Percentiles rank a stretch among this genome's conserved stretches.
Conservation (phyloP, 1,140 invertebrate species). For the Zelostemma sp. region DNA sequence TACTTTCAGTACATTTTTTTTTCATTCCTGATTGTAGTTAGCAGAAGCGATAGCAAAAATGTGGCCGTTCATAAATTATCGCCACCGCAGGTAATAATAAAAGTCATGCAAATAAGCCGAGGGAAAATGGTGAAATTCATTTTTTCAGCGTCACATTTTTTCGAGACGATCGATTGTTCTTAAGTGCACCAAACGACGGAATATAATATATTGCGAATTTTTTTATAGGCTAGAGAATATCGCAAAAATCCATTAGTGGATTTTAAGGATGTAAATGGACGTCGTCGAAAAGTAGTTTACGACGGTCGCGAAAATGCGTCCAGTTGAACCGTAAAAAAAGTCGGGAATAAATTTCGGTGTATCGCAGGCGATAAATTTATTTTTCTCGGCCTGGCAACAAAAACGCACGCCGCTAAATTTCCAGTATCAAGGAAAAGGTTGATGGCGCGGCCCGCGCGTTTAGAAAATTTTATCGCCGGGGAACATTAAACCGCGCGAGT, state of each 20-base stretch:
- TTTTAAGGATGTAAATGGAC: slow-evolving; percentile 28
- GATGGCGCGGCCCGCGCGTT: slow-evolving; percentile 22
- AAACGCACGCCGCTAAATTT: slow-evolving; percentile 29
- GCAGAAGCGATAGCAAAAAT: too few species aligned
- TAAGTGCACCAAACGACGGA: slow-evolving; percentile 12
- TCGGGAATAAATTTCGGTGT: slow-evolving; percentile 39
- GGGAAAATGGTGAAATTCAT: too few species aligned
- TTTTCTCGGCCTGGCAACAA: slow-evolving; percentile 31
- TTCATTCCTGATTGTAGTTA: too few species aligned
- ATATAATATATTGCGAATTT: slow-evolving; percentile 20
- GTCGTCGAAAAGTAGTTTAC: slow-evolving; percentile 41
- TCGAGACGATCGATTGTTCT: neutral
- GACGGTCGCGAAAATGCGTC: slow-evolving; percentile 39
- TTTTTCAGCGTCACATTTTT: neutral
- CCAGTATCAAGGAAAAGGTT: slow-evolving; percentile 35
- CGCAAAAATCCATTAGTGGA: slow-evolving; percentile 40
- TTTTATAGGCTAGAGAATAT: slow-evolving; percentile 25
- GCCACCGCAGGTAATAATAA: neutral
- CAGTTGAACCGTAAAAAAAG: slow-evolving; percentile 24
- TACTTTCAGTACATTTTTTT: too few species aligned
- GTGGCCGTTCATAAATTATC: too few species aligned
- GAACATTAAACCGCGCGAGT: slow-evolving; percentile 27
- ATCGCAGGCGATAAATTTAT: slow-evolving; percentile 42
- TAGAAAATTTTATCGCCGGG: slow-evolving; percentile 38
- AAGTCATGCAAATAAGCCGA: neutral